Base-by-base conservation (phyloP, 2,797 vertebrate genomes). In the Coluber constrictor region DNA sequence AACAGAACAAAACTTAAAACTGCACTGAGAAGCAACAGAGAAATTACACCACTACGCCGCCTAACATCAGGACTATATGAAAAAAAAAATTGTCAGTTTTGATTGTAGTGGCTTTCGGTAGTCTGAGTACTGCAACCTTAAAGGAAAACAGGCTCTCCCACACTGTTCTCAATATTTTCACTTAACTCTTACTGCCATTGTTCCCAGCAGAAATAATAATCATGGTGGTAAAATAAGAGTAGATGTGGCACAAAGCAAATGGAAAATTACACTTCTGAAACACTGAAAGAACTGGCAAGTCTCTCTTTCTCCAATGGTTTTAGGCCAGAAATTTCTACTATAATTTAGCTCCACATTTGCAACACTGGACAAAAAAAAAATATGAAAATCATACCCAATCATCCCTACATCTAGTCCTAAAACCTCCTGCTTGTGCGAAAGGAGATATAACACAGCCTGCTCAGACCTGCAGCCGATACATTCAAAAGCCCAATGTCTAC, bases 211-310 rank as follows among this genome's bases (percentile, higher is more conserved):
- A 66, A 66, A 66, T n/a, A 66, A 66, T n/a, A 66, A 66, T 4
- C 74, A 20, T 3, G 11, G 15, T 56, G 57, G 63, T 89, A 61
- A 86, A 89, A 47, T 51, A 89, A 86, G 32, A 27, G 60, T 61
- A 88, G 51, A 91, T 83, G 87, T 93, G 90, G 87, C 87, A 93
- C 93, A 89, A 57, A 25, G 59, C 43, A 61, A 32, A 63, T 83
- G 32, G 25, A 93, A 37, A 63, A 56, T 70, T 88, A 90, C 25
- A 43, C 27, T 89, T 60, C n/a, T 25, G 29, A 86, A 91, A 93
- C 89, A 86, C 70, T 86, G 87, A 83, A 61, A 74, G 18, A 27
- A 51, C 32, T 89, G 87, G 57, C 92, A 93, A 66, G 51, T 18
- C 9, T 90, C 10, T 79, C 27, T 60, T 88, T 56, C n/a, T 66